Conservation (phyloP, 2,113 vertebrate species). For the Atlantisia rogersi region DNA sequence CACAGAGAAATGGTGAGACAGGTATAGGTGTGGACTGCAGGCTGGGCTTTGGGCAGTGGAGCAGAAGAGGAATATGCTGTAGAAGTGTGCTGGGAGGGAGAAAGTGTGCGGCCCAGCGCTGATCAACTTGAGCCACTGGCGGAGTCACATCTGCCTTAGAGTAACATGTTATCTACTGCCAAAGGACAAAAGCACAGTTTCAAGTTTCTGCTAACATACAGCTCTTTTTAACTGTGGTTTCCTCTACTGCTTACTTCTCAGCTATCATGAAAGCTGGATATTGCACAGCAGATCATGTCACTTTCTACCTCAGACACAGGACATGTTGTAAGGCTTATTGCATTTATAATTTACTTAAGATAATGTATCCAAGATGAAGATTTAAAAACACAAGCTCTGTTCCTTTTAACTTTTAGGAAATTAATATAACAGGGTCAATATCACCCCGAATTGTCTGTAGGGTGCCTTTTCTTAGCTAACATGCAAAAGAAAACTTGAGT, state of each 20-base stretch:
- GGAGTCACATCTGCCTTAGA: neutral
- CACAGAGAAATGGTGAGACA: neutral
- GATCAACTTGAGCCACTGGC: neutral
- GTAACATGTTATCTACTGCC: neutral
- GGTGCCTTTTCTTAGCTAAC: neutral
- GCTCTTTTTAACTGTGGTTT: rapidly evolving
- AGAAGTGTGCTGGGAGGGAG: neutral
- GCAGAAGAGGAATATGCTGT: rapidly evolving
- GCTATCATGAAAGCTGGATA: neutral
- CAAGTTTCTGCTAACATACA: rapidly evolving
- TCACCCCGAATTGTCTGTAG: neutral
- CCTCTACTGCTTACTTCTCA: neutral
- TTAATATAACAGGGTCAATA: neutral
- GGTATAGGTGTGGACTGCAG: neutral
- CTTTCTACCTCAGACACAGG: neutral
- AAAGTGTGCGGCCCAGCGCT: neutral
- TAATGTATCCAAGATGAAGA: neutral
- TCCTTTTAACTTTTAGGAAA: neutral
- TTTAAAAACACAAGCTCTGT: neutral
- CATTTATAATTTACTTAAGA: neutral
- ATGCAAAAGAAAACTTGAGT: neutral
- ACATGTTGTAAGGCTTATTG: neutral
- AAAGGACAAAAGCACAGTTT: neutral
- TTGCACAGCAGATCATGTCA: too few relatives aligned
- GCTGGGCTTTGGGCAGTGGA: neutral